Evolutionary conservation across 2,888 invertebrate genomes (phyloP).

Genomic region (Amiota minor): DNA sequence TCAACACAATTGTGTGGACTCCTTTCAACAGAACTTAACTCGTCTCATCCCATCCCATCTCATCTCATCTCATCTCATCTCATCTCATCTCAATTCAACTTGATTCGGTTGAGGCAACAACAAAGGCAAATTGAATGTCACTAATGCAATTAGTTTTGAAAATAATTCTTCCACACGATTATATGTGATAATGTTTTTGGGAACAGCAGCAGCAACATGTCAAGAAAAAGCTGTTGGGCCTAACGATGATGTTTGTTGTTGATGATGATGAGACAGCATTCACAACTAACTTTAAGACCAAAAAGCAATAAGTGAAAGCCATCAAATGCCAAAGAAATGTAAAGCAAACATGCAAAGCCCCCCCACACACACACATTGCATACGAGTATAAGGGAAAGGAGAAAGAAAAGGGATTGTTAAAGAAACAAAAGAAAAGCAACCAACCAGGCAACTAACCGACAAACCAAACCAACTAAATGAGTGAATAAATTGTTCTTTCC

Average conservation of each 20-base stretch:
- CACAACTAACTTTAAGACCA: neutral
- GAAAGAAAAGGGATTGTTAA: neutral
- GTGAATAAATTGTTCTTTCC: too few relatives aligned
- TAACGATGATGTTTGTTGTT: neutral
- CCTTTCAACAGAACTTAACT: neutral
- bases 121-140: conserved; percentile 65
- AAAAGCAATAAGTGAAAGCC: conserved; percentile 28
- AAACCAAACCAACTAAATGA: conserved; percentile 1
- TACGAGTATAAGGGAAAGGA: neutral
- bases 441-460: neutral
- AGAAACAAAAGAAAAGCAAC: neutral
- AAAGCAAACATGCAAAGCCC: conserved; percentile 16
- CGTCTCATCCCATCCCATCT: too few relatives aligned
- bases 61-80: too few relatives aligned
- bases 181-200: conserved; percentile 55
- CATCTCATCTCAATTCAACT: too few relatives aligned
- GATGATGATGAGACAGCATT: conserved; percentile 16
- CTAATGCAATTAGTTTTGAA: conserved; percentile 68
- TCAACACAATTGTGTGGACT: conserved; percentile 2
- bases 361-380: neutral
- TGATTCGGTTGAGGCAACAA: conserved; percentile 18
- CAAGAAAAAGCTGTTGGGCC: too few relatives aligned
- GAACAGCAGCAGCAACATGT: neutral
- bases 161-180: conserved; percentile 67
- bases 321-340: conserved; percentile 18